Percentiles rank a stretch among this genome's conserved stretches.
phyloP scores from a whole-genome alignment of 2,797 vertebrate species.

The Vipera ursinii region DNA sequence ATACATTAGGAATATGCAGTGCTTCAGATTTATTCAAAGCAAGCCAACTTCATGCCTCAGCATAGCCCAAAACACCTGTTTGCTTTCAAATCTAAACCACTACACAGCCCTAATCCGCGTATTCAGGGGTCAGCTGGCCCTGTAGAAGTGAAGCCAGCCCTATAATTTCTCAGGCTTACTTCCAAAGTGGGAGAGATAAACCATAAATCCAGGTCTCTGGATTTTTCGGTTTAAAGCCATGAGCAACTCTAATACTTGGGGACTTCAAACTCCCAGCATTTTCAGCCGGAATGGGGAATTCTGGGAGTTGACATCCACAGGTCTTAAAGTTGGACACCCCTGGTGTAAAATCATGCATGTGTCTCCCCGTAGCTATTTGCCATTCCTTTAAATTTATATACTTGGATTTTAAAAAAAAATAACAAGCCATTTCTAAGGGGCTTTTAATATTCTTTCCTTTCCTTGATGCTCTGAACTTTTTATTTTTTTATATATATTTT shows the following conservation, averaged over 20 bases:
- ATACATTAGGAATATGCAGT: not conserved
- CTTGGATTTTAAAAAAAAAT: not conserved
- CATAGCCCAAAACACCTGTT: not conserved
- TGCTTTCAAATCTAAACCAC: not conserved
- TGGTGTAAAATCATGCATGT: no score
- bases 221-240: not conserved
- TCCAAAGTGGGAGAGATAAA: not conserved
- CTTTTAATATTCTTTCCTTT: not conserved
- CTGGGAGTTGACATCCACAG: no score
- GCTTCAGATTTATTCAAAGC: not conserved
- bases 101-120: not conserved
- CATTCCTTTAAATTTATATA: no score
- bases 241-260: no score
- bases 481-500: no score
- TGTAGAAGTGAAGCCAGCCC: not conserved
- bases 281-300: no score
- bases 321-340: no score
- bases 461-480: not conserved
- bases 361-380: no score
- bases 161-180: not conserved
- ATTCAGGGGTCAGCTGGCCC: not conserved
- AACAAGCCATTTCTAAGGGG: not conserved
- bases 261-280: no score
- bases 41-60: not conserved
- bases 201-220: not conserved